Conservation (phyloP, 2,113 vertebrate genomes). For the Rhabdomys dilectus region DNA sequence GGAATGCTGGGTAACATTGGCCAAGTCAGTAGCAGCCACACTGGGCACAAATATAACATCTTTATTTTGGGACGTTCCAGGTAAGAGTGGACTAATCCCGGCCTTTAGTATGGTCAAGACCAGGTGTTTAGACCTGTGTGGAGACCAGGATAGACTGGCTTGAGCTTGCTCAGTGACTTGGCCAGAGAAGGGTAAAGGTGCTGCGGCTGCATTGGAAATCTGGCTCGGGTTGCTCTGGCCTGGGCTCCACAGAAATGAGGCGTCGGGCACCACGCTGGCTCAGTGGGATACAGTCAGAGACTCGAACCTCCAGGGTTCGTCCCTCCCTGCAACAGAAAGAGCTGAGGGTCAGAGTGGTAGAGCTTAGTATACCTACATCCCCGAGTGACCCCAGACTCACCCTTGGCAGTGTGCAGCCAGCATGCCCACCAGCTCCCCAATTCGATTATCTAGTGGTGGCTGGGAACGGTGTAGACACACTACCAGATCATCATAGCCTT, state of each 20-base stretch:
- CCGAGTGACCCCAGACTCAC: constrained; percentile 78
- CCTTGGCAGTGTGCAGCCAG: constrained; percentile 91
- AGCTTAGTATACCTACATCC: too few species aligned
- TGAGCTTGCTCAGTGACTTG: constrained; percentile 76
- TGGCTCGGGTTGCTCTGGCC: constrained; percentile 70
- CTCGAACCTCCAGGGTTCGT: constrained; percentile 87
- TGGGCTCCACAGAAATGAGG: constrained; percentile 87
- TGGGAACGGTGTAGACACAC: constrained; percentile 91
- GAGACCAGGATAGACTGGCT: background rate
- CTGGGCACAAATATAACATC: background rate
- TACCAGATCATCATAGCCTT: constrained; percentile 89
- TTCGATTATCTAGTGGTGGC: constrained; percentile 89
- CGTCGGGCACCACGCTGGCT: constrained; percentile 88
- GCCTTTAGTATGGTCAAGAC: background rate
- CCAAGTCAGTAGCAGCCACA: background rate
- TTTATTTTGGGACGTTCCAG: constrained; percentile 53
- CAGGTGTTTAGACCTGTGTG: background rate
- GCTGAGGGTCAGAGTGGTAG: background rate
- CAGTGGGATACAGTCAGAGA: constrained; percentile 88
- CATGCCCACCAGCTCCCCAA: constrained; percentile 94
- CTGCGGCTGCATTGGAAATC: constrained; percentile 91
- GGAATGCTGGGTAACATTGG: too few species aligned
- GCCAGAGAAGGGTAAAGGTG: constrained; percentile 90
- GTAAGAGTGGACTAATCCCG: background rate
- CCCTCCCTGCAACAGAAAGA: constrained; percentile 82